Conservation (phyloP, 2,113 vertebrate genomes). For the Syngnathus floridae region DNA sequence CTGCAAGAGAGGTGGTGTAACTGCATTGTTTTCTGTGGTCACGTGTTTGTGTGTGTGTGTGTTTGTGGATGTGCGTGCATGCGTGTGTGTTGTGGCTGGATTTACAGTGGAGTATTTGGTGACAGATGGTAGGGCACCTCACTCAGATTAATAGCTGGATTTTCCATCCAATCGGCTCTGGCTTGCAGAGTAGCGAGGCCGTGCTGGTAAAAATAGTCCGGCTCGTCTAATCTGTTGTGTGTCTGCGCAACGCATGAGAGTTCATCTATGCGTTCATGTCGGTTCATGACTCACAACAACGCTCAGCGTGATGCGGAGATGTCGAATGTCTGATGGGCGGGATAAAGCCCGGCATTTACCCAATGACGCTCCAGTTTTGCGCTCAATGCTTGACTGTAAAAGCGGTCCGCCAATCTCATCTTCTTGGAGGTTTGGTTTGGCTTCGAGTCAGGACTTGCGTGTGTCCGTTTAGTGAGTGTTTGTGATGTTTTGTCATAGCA, state of each 20-base stretch:
- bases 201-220: slow-evolving; percentile 69
- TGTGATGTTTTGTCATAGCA: not conserved
- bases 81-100: slow-evolving; percentile 37
- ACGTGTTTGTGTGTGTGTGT: slow-evolving; percentile 9
- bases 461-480: not conserved
- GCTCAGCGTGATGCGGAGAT: not conserved
- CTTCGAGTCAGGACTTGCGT: no score
- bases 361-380: no score
- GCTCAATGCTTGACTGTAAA: no score
- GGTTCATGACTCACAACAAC: slow-evolving; percentile 5
- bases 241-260: slow-evolving; percentile 25
- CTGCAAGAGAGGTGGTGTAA: slow-evolving; percentile 6
- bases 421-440: no score
- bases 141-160: slow-evolving; percentile 71
- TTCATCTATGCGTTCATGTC: slow-evolving; percentile 24
- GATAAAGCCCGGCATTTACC: no score
- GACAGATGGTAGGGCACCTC: slow-evolving; percentile 72
- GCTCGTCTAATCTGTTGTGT: slow-evolving; percentile 58
- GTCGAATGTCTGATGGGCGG: no score
- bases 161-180: slow-evolving; percentile 68
- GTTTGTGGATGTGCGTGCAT: slow-evolving; percentile 24
- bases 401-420: no score
- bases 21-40: slow-evolving; percentile 2
- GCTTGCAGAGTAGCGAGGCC: slow-evolving; percentile 44
- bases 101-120: slow-evolving; percentile 36